A percentile compares a stretch with the other conserved stretches of the same genome.
phyloP scores from a whole-genome alignment of 2,888 invertebrate species.

The Lasioglossum zephyrum region DNA sequence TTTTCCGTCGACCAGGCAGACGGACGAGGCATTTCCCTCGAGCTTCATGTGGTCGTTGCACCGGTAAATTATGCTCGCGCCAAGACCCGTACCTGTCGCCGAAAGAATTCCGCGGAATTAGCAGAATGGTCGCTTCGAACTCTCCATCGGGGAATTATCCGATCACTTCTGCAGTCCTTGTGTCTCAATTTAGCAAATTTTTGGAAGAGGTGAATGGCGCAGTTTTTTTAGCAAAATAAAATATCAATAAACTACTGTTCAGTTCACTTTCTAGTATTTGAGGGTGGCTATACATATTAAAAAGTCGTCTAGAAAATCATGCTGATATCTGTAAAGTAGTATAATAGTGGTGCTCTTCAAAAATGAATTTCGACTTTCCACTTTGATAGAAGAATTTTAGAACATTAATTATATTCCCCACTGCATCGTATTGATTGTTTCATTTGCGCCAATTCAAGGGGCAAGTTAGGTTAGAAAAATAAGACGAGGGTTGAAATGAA shows the following conservation, averaged over 20 bases:
- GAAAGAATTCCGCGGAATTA: slow-evolving; percentile 3
- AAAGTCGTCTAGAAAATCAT: too few species aligned
- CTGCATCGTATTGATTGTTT: too few species aligned
- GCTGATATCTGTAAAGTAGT: too few species aligned
- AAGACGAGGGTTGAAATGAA: background rate
- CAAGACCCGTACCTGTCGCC: slow-evolving; percentile 91
- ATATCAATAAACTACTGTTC: too few species aligned
- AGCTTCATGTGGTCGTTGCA: slow-evolving; percentile 97
- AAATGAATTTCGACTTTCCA: too few species aligned
- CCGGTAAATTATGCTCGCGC: slow-evolving; percentile 96
- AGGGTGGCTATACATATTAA: too few species aligned
- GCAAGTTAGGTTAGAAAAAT: background rate
- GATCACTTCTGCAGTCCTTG: background rate
- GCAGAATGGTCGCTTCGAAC: background rate
- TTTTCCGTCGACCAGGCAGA: slow-evolving; percentile 96
- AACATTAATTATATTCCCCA: background rate
- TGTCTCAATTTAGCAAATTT: background rate
- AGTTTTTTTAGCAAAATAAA: background rate
- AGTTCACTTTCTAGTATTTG: too few species aligned
- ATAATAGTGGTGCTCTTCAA: too few species aligned
- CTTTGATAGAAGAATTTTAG: background rate
- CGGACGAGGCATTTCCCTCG: slow-evolving; percentile 94
- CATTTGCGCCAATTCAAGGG: background rate
- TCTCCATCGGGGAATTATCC: background rate
- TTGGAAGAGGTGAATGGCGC: background rate